phyloP scores from a whole-genome alignment of 2,113 vertebrate genomes.

The Microcebus jonahi region DNA sequence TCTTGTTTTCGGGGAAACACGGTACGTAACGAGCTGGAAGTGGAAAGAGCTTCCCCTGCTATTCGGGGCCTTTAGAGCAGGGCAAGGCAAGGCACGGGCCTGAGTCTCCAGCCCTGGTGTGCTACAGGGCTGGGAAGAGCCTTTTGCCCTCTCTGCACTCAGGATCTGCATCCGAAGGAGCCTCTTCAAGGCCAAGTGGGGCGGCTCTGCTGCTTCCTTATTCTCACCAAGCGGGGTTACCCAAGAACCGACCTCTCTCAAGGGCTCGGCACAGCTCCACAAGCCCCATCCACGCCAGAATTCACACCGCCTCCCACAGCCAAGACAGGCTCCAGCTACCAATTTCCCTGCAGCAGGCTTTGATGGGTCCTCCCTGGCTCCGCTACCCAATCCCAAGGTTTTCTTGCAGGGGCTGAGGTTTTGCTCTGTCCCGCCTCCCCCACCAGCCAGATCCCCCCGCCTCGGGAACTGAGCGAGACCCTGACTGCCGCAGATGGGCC shows the following conservation, averaged over 20 bases:
- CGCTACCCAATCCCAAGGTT: neutral
- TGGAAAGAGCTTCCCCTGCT: neutral
- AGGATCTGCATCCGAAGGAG: neutral
- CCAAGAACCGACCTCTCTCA: constrained; percentile 28
- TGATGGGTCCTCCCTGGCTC: neutral
- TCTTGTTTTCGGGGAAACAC: too few relatives aligned
- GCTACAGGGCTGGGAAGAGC: neutral
- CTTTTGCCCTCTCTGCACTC: neutral
- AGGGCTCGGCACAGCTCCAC: neutral
- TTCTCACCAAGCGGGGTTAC: neutral
- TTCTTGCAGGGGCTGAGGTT: neutral
- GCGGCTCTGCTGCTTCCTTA: neutral
- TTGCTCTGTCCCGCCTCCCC: neutral
- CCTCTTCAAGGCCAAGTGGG: neutral
- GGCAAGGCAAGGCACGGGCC: neutral
- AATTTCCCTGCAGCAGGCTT: neutral
- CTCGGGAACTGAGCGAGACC: neutral
- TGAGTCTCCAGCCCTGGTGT: neutral
- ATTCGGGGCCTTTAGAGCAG: neutral
- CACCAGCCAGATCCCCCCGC: neutral
- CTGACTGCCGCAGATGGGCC: too few relatives aligned
- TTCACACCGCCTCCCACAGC: neutral
- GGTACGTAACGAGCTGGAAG: neutral
- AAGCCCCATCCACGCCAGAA: neutral
- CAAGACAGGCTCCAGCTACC: neutral